phyloP scores from a whole-genome alignment of 2,797 vertebrate genomes.

The Poecilia picta region DNA sequence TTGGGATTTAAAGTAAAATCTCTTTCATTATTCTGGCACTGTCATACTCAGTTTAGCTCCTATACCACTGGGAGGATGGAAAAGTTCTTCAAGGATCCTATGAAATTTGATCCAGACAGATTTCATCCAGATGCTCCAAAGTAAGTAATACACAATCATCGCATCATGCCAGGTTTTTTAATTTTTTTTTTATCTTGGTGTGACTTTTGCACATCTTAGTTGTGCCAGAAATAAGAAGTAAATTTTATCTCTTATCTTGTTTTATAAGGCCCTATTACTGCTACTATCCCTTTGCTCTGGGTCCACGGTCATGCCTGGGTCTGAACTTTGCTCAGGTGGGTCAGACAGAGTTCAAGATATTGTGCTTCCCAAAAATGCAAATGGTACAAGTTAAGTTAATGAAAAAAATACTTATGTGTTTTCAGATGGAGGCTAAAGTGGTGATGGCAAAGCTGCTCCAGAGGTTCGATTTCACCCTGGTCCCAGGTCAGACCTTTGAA shows the following conservation, averaged over 20 bases:
- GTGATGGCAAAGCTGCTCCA: conserved; percentile 93
- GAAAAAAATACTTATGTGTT: not conserved
- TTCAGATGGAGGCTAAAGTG: conserved; percentile 92
- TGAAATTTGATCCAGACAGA: conserved; percentile 90
- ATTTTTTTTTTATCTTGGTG: not conserved
- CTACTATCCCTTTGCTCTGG: conserved; percentile 91
- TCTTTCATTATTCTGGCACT: not conserved
- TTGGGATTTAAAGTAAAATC: not conserved
- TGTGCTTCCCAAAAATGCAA: not conserved
- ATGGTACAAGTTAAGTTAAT: not conserved
- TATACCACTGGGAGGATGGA: conserved; percentile 85
- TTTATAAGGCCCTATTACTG: conserved; percentile 86
- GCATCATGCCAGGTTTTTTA: rapidly evolving
- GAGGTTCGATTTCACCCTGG: conserved; percentile 87
- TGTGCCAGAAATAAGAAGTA: not conserved
- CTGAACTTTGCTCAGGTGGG: conserved; percentile 91
- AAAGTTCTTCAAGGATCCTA: conserved; percentile 86
- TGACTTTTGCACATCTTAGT: not conserved
- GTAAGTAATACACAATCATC: conserved; percentile 75
- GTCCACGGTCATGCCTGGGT: conserved; percentile 88
- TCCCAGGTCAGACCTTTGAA: conserved; percentile 85
- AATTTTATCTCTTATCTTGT: conserved; percentile 9
- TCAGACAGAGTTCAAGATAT: not conserved
- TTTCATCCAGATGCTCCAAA: conserved; percentile 89
- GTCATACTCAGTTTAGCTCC: conserved; percentile 79